Conservation (phyloP, 2,888 invertebrate genomes). For the Timema cristinae region DNA sequence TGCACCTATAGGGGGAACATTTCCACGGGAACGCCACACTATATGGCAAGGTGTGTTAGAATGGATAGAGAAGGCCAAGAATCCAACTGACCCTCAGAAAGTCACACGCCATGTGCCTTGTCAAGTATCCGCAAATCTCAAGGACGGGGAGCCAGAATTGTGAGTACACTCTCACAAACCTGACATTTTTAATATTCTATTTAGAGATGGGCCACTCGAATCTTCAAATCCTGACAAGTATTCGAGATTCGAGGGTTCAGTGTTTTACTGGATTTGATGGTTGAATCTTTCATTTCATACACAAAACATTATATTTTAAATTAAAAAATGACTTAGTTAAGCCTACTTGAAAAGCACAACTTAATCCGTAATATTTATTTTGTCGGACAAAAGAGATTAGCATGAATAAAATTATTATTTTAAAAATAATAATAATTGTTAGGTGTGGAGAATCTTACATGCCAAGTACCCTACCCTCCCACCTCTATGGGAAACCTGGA, state of each 20-base stretch:
- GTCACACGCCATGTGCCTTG: constrained; percentile 70
- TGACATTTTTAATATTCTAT: not conserved
- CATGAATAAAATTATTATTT: not conserved
- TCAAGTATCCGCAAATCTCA: constrained; percentile 65
- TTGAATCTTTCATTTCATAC: too few relatives aligned
- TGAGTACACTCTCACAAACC: constrained; percentile 44
- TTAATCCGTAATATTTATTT: too few relatives aligned
- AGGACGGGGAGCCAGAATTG: constrained; percentile 87
- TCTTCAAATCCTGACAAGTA: too few relatives aligned
- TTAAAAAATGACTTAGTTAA: too few relatives aligned
- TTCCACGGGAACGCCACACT: constrained; percentile 50
- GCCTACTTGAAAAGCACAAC: too few relatives aligned
- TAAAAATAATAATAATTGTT: not conserved
- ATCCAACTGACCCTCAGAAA: constrained; percentile 70
- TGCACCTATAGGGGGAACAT: not conserved
- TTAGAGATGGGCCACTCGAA: too few relatives aligned
- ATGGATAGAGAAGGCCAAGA: constrained; percentile 89
- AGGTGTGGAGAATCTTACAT: not conserved
- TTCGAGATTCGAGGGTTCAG: too few relatives aligned
- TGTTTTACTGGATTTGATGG: too few relatives aligned
- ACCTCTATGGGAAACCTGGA: too few relatives aligned
- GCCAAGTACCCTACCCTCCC: not conserved
- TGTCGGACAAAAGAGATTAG: too few relatives aligned
- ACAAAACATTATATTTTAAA: too few relatives aligned
- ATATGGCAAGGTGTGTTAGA: constrained; percentile 83